Evolutionary conservation across 2,113 vertebrate genomes (phyloP).

Genomic region (Phrynosoma blainvillii): DNA sequence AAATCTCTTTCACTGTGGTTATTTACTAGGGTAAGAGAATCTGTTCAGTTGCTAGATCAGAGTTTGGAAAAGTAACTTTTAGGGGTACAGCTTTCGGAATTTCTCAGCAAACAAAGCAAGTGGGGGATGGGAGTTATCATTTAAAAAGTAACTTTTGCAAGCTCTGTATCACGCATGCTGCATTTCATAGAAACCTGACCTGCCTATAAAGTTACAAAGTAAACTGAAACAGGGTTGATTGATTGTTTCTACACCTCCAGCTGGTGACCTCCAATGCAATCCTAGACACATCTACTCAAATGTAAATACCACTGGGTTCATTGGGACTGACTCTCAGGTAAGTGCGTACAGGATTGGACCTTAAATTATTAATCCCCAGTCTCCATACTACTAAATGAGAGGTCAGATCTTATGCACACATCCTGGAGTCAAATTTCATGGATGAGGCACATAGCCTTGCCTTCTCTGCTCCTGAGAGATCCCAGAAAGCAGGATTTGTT

Average conservation of each 20-base stretch:
- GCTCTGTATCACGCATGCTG: not conserved
- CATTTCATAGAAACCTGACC: slow-evolving; percentile 1
- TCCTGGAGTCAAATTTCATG: not conserved
- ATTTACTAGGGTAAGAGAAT: not conserved
- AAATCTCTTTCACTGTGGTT: not conserved
- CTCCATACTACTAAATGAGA: not conserved
- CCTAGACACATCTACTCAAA: not conserved
- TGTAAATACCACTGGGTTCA: not conserved
- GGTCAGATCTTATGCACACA: not conserved
- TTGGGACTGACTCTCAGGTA: not conserved
- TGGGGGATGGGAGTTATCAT: no score
- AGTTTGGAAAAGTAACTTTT: no score
- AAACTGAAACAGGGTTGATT: not conserved
- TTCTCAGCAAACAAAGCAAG: no score
- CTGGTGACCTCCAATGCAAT: not conserved
- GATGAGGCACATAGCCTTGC: not conserved
- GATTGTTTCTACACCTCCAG: not conserved
- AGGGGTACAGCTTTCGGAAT: no score
- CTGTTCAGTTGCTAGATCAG: not conserved
- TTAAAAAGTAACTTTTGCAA: no score
- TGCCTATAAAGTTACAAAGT: not conserved
- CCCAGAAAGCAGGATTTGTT: not conserved
- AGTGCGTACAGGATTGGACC: not conserved
- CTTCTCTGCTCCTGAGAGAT: not conserved
- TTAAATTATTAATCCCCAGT: not conserved